Evolutionary conservation across 2,888 invertebrate genomes (phyloP), one percentile per base, ranked within the genome.

Genomic region (Euspilapteryx auroguttella): DNA sequence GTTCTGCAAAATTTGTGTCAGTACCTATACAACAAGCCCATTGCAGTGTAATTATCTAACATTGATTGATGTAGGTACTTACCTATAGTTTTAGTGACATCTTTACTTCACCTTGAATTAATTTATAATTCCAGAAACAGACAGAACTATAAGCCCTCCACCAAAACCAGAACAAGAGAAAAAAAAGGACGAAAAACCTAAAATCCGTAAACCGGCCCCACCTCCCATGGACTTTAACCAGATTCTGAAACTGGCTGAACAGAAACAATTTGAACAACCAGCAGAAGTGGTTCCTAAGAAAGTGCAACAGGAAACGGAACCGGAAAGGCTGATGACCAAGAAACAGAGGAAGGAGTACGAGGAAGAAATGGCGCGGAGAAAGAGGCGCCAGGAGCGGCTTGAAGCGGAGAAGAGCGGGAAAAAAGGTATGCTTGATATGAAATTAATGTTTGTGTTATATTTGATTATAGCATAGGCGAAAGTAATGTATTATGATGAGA

Each of bases 221-320:
- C 88, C 91, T 0, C 85, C 86, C 0, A 79, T 92, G 55, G 87
- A 89, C 55, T 94, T 91, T 49, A 78, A 81, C 41, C 83, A 88
- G 32, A 54, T 94, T 12, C 55, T 94, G 3, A 88, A 90, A 58
- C 63, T 93, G 5, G 93, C 93, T 0, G 89, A 87, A 40, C 82
- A 88, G 47, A 92, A 92, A 49, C 91, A 91, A 38, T 79, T 82
- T 51, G 88, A 91, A 49, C n/a, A n/a, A n/a, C 92, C 92, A 0
- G 53, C 91, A 2, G 77, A 83, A 14, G 45, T 50, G 5, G 51
- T 35, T 4, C 41, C 51, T 5, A 64, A 64, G 36, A 47, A 65
- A 30, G 39, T 32, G 6, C 15, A 21, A 38, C 53, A 83, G 32
- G 76, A 79, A 34, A 66, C 76, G 12, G 83, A 84, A 33, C 76